Conservation (phyloP, 64 coral and sea anemone genomes). For the Trachythela sp. region DNA sequence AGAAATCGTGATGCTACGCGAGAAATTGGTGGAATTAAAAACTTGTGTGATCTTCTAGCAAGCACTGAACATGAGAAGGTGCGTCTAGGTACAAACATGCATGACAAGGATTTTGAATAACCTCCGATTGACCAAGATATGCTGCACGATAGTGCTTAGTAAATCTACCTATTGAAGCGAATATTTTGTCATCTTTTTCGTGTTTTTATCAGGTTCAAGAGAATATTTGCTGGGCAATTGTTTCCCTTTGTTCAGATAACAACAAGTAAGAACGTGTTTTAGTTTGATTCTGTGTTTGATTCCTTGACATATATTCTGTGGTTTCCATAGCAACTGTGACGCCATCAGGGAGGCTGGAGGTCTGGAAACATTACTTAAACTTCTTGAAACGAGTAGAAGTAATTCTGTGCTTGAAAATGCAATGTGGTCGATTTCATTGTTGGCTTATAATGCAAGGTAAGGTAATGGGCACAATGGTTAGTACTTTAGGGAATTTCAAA, state of each 20-base stretch:
- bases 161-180: not conserved
- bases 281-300: not conserved
- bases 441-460: conserved; percentile 70
- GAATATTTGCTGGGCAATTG: conserved; percentile 41
- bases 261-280: conserved; percentile 39
- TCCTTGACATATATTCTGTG: not conserved
- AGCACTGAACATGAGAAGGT: conserved; percentile 62
- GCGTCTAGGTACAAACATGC: not conserved
- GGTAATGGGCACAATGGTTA: too few species aligned
- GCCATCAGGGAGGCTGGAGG: conserved; percentile 64
- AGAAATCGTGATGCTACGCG: conserved; percentile 69
- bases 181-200: not conserved
- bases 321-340: conserved; percentile 60
- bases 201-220: conserved; percentile 39
- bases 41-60: conserved; percentile 60
- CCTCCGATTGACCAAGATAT: too few species aligned
- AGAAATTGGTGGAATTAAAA: conserved; percentile 62
- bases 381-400: conserved; percentile 47
- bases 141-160: too few species aligned
- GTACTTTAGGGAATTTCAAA: too few species aligned
- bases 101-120: too few species aligned
- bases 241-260: conserved; percentile 25
- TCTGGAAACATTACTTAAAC: conserved; percentile 58
- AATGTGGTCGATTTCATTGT: conserved; percentile 59
- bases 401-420: conserved; percentile 66